Evolutionary conservation across 2,797 vertebrate genomes (phyloP), one percentile per base, ranked within the genome.

Genomic region (Percopsis omiscomaycus): DNA sequence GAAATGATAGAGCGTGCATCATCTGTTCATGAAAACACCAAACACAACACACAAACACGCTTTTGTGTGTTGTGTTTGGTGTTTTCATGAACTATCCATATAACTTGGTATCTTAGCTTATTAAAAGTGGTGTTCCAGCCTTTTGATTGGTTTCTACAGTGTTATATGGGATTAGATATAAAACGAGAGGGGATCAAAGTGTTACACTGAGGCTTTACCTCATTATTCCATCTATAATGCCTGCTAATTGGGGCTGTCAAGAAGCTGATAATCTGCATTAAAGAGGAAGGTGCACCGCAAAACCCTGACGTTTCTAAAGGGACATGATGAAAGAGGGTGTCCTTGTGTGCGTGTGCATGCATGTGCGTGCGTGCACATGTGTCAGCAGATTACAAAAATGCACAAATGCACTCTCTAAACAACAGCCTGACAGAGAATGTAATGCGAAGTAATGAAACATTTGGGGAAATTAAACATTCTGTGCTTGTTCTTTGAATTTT

Each of bases 231-330:
- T 74, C 61, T 69, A 68, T 68, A 78, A 78, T 73, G 54, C 55
- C 14, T 16, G 58, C 73, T 84, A 85, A 90, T 86, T 86, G 74
- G 67, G 78, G 71, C 76, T 82, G 76, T 82, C 74, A 63, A 59
- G 58, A 55, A 57, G 59, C 69, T 77, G 75, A 76, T 83, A 74
- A 81, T 84, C 74, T 80, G 59, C 57, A 52, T 73, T 37, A 29
- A 28, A 55, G 27, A 69, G 55, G 69, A 54, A 80, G 73, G 80
- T 60, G 22, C 70, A 14, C 16, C 0, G 28, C 68, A 63, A 59
- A 72, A 75, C 69, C 46, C 64, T 27, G 48, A 60, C 55, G 29
- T 75, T 78, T 74, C 69, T 55, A 60, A 32, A 68, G 57, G 27
- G 58, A 65, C 60, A 59, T 73, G 68, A 77, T 77, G 72, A 69